A percentile compares a stretch with the other conserved stretches of the same genome.
phyloP scores from a whole-genome alignment of 2,888 invertebrate species.

The Adelognathus sp. region DNA sequence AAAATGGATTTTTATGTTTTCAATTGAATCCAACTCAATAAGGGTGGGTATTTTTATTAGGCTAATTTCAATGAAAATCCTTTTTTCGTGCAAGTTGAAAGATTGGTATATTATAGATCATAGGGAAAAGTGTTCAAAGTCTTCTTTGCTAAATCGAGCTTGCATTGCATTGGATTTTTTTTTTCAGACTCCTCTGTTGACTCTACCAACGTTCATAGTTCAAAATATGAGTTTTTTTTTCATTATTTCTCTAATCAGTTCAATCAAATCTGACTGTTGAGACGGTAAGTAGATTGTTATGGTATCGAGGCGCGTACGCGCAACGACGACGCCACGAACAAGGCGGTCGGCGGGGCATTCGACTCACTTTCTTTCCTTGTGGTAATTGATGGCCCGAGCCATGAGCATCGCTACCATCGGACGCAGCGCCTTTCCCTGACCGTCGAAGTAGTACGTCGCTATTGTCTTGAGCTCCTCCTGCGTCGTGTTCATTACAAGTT shows the following conservation, averaged over 20 bases:
- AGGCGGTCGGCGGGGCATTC: conserved; percentile 17
- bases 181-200: not conserved
- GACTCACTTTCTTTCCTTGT: conserved; percentile 91
- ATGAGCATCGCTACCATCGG: conserved; percentile 97
- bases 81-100: no score
- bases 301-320: conserved; percentile 1
- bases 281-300: not conserved
- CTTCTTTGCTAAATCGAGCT: no score
- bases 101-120: no score
- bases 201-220: not conserved
- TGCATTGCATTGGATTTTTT: not conserved
- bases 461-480: conserved; percentile 94
- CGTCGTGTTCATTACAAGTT: conserved; percentile 89
- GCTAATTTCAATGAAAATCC: no score
- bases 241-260: not conserved
- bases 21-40: no score
- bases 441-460: conserved; percentile 98
- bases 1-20: no score
- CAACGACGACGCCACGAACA: conserved; percentile 21
- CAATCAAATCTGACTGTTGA: not conserved
- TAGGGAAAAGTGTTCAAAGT: no score
- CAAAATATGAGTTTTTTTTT: not conserved
- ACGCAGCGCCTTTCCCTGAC: conserved; percentile 97
- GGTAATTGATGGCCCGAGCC: conserved; percentile 96
- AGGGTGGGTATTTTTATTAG: no score